Conservation (phyloP, 23 tunicate species). For the Styela clava region DNA sequence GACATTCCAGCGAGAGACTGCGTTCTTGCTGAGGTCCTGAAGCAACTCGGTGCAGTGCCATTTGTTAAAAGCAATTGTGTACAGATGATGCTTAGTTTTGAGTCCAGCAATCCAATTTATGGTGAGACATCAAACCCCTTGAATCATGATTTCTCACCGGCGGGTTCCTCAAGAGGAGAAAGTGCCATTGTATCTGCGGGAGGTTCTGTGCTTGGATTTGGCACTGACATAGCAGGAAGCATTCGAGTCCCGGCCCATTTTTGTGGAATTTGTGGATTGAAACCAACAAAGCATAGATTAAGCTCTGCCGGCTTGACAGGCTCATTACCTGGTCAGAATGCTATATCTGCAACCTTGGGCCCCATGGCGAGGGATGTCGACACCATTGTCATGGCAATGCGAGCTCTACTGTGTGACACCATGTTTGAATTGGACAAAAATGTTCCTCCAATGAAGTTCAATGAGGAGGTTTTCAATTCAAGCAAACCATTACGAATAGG, state of each 20-base stretch:
- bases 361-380: conserved; percentile 31
- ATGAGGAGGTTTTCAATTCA: conserved; percentile 23
- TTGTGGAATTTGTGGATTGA: conserved; percentile 76
- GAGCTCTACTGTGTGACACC: conserved; percentile 29
- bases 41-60: conserved; percentile 75
- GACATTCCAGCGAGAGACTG: conserved; percentile 32
- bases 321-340: conserved; percentile 17
- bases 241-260: conserved; percentile 75
- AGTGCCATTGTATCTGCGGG: conserved; percentile 60
- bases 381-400: conserved; percentile 27
- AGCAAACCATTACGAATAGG: conserved; percentile 54
- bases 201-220: conserved; percentile 78
- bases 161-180: conserved; percentile 84
- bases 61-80: conserved; percentile 78
- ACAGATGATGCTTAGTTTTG: conserved; percentile 70
- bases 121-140: conserved; percentile 59
- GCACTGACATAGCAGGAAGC: conserved; percentile 91
- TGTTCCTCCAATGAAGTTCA: conserved; percentile 10
- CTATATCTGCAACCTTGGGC: conserved; percentile 20
- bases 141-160: conserved; percentile 63
- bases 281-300: conserved; percentile 63
- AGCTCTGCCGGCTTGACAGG: conserved; percentile 42
- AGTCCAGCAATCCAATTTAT: conserved; percentile 70
- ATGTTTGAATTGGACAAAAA: conserved; percentile 23
- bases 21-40: conserved; percentile 70